These are phyloP conservation scores for Tetragnatha montana DNA, from an alignment of 2,888 invertebrate genomes.

Conservation along the genomic window DNA sequence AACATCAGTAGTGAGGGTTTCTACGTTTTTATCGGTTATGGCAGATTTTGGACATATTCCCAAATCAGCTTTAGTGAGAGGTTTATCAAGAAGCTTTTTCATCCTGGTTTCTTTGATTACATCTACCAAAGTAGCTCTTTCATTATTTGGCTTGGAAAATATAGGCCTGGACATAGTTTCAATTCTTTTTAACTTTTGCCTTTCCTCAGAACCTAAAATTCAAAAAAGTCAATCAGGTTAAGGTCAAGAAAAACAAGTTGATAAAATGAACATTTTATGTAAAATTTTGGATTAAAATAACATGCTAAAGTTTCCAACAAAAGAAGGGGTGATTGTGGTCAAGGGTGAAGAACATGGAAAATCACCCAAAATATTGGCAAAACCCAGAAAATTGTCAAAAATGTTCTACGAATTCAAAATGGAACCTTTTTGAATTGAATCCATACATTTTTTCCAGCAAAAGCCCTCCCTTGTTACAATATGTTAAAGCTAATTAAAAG, in stretches of 20 bases:
- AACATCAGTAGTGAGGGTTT: background rate
- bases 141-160: conserved; percentile 29
- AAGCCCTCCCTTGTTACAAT: too few relatives aligned
- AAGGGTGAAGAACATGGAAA: too few relatives aligned
- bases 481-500: too few relatives aligned
- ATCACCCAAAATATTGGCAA: too few relatives aligned
- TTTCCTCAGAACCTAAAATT: conserved; percentile 59
- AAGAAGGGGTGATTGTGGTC: too few relatives aligned
- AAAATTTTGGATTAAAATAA: too few relatives aligned
- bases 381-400: too few relatives aligned
- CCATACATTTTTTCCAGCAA: too few relatives aligned
- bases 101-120: conserved; percentile 37
- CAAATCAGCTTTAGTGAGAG: conserved; percentile 36
- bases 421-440: too few relatives aligned
- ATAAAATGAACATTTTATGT: too few relatives aligned
- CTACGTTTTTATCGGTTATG: background rate
- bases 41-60: conserved; percentile 40
- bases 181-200: conserved; percentile 48
- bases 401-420: too few relatives aligned
- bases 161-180: conserved; percentile 57
- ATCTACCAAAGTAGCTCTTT: conserved; percentile 10
- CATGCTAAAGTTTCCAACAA: too few relatives aligned
- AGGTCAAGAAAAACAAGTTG: background rate
- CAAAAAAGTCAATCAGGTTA: background rate
- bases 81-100: conserved; percentile 42